A percentile compares a stretch with the other conserved stretches of the same genome.
These are phyloP conservation scores for Isotomurus palustris DNA, from an alignment of 2,888 invertebrate genomes.

Conservation along the genomic window DNA sequence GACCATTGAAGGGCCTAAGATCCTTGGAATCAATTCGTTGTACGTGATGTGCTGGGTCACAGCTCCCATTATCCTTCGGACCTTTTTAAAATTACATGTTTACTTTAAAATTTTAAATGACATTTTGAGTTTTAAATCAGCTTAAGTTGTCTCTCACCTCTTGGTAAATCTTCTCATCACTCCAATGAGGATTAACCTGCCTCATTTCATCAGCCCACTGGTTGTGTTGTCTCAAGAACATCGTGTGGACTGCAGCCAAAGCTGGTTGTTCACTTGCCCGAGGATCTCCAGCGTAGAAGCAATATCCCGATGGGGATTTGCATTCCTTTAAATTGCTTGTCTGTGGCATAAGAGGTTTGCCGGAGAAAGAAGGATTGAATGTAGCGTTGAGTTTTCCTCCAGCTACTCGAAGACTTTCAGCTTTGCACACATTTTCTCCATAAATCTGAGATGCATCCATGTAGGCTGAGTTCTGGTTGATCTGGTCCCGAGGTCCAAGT, in stretches of 20 bases:
- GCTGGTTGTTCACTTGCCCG: slow-evolving; percentile 90
- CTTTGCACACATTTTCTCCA: slow-evolving; percentile 80
- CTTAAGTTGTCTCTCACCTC: slow-evolving; percentile 50
- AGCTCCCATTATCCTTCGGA: slow-evolving; percentile 71
- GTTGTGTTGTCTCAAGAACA: slow-evolving; percentile 87
- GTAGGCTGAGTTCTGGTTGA: slow-evolving; percentile 89
- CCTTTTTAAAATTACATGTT: slow-evolving; percentile 39
- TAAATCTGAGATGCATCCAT: slow-evolving; percentile 83
- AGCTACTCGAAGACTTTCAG: slow-evolving; percentile 69
- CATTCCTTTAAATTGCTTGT: slow-evolving; percentile 66
- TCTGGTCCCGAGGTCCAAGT: slow-evolving; percentile 83
- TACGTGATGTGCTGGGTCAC: slow-evolving; percentile 75
- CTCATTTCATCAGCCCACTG: slow-evolving; percentile 72
- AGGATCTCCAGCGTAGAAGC: slow-evolving; percentile 85
- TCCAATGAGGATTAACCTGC: slow-evolving; percentile 83
- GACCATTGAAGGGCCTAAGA: slow-evolving; percentile 59
- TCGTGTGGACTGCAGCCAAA: slow-evolving; percentile 79
- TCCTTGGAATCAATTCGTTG: slow-evolving; percentile 83
- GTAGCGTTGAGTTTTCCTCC: slow-evolving; percentile 80
- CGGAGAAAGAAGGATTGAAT: slow-evolving; percentile 61
- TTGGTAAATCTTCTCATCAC: slow-evolving; percentile 76
- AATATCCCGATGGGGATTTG: slow-evolving; percentile 75
- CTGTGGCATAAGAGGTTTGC: slow-evolving; percentile 72
- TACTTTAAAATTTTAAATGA: not conserved
- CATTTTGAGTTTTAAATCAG: not conserved